These are phyloP conservation scores for Microtus ochrogaster DNA, from an alignment of 2,113 vertebrate genomes.

Conservation along the genomic window DNA sequence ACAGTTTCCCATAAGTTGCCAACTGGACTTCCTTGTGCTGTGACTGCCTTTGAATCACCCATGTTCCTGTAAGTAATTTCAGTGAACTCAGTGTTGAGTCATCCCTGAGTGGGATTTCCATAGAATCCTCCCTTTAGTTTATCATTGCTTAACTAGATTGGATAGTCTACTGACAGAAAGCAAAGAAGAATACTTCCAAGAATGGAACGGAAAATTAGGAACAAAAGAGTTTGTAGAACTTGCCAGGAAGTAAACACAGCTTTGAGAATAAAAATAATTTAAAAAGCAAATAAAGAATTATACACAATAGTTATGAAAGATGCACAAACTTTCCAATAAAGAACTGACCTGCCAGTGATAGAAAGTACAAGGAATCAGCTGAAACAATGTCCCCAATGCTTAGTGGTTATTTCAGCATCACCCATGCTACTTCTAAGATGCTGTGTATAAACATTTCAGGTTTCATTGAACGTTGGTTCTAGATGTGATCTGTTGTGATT, in stretches of 20 bases:
- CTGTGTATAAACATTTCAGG: not conserved
- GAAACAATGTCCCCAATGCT: not conserved
- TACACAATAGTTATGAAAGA: not conserved
- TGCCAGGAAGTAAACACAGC: not conserved
- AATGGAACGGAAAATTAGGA: not conserved
- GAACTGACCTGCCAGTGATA: not conserved
- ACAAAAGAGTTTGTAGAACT: not conserved
- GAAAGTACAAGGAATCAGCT: not conserved
- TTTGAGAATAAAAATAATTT: not conserved
- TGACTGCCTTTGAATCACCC: not conserved
- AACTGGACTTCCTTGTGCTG: not conserved
- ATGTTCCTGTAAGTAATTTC: not conserved
- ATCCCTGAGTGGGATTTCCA: not conserved
- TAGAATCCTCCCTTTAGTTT: not conserved
- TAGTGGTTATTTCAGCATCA: not conserved
- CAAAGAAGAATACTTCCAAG: not conserved
- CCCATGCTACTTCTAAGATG: not conserved
- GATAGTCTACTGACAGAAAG: not conserved
- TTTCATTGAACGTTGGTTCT: constrained; percentile 4
- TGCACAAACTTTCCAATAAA: not conserved
- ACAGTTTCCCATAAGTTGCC: not conserved
- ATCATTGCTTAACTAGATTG: not conserved
- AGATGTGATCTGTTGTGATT: not conserved
- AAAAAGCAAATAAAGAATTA: not conserved
- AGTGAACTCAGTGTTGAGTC: not conserved